Evolutionary conservation across 2,888 invertebrate genomes (phyloP), one percentile per base, ranked within the genome.

Genomic region (Conops quadrifasciatus): DNA sequence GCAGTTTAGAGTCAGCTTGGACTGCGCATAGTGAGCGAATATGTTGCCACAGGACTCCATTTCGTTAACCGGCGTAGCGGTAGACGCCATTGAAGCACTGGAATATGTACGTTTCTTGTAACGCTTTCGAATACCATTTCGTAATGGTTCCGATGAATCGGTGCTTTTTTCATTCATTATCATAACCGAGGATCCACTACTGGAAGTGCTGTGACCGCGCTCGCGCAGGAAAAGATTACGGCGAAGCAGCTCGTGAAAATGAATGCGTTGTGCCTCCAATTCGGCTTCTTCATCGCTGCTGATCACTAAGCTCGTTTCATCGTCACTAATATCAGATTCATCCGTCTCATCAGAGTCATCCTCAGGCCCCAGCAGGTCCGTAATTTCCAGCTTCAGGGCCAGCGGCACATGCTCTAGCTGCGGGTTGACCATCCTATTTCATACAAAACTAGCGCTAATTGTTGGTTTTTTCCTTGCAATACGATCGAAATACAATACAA

Each of bases 201-300:
- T 74, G 19, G 72, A 72, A 60, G 70, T 75, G 47, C 74, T 72
- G 59, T 75, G 73, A 67, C 71, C 72, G 67, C 65, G 71, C 65
- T 56, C 67, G 51, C 70, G 73, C 47, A 66, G 19, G 68, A 72
- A 74, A 69, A 68, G 36, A 36, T 62, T 68, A 7, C 51, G 60
- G 7, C 62, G 51, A 24, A 68, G 36, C 69, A 80, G 63, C 64
- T 81, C 79, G 26, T 79, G 81, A 71, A 83, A 77, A 16, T 79
- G 78, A 73, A 83, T 83, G 67, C 83, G 81, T 70, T 83, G 83
- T 2, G 83, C 82, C 56, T 83, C 83, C 63, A 83, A 67, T 65
- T 82, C 82, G 2, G 83, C 83, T 74, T 83, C 83, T 65, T 83
- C 83, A 72, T 83, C 83, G 64, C 83, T 83, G 71, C 83, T 83